phyloP scores from a whole-genome alignment of 2,888 invertebrate genomes.

The Leptopterna dolabrata region DNA sequence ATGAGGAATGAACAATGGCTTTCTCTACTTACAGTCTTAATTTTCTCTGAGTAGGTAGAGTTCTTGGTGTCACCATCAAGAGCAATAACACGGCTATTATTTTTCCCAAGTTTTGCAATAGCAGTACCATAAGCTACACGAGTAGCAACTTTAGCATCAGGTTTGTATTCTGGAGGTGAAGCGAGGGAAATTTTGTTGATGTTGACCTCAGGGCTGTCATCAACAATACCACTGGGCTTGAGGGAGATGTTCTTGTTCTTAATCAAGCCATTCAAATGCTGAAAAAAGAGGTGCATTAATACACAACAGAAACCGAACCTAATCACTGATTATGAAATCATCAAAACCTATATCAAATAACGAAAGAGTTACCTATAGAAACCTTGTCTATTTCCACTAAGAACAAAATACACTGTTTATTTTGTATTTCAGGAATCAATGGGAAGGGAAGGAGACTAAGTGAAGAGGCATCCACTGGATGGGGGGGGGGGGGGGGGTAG shows the following conservation, averaged over 20 bases:
- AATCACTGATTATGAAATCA: too few species aligned
- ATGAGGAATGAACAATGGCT: too few species aligned
- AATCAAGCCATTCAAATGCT: slow-evolving; percentile 76
- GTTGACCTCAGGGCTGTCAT: slow-evolving; percentile 79
- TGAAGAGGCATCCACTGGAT: too few species aligned
- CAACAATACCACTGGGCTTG: slow-evolving; percentile 72
- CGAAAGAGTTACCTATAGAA: too few species aligned
- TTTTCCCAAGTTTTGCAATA: slow-evolving; percentile 84
- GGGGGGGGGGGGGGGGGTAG: too few species aligned
- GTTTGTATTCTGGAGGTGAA: slow-evolving; percentile 84
- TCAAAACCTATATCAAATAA: too few species aligned
- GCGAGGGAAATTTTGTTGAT: slow-evolving; percentile 79
- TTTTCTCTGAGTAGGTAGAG: slow-evolving; percentile 95
- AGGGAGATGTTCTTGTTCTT: slow-evolving; percentile 74
- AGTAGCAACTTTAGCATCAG: slow-evolving; percentile 85
- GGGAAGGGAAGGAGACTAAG: too few species aligned
- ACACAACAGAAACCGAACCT: too few species aligned
- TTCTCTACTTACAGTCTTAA: slow-evolving; percentile 73
- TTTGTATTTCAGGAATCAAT: too few species aligned
- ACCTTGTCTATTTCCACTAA: too few species aligned
- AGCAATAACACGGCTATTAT: slow-evolving; percentile 83
- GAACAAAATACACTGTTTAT: too few species aligned
- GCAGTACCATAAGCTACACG: slow-evolving; percentile 95
- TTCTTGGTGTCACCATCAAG: slow-evolving; percentile 99
- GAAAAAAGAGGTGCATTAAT: slow-evolving; percentile 60